Base-by-base conservation (phyloP, 2,888 invertebrate genomes). In the Sisyra nigra region DNA sequence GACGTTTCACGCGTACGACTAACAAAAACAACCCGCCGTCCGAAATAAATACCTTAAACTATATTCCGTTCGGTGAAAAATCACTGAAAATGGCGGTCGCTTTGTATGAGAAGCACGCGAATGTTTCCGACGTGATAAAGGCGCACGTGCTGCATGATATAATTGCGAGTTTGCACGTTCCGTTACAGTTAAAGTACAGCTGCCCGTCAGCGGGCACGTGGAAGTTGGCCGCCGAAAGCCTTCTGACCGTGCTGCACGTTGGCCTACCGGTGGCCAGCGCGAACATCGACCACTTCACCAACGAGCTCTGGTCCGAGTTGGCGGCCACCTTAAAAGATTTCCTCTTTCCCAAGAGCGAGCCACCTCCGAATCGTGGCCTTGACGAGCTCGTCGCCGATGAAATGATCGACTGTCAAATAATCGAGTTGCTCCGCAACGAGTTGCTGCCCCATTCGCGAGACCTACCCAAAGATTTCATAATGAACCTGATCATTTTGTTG, bases 251-350 rank as follows among this genome's bases (percentile, higher is more conserved):
- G 15, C 65, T 96, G 47, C 80, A 80, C 49, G 79, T 83, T 1
- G 92, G 91, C 0, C 66, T 97, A 33, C 92, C 92, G 5, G 69
- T 94, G 15, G 93, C 93, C 17, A 72, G 91, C 51, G 77, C 78
- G 47, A 68, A 75, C 53, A 79, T 86, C 31, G 76, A 79, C 48
- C 72, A 74, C 34, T 85, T 85, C 59, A 64, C 71, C 43, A 30
- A 34, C n/a, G 71, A 70, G 40, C 81, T 87, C 68, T 97, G 97
- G 97, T 74, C 79, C 43, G 82, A 82, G 52, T 67, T 97, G 45
- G 88, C 87, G 0, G 73, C 73, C 41, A 83, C 89, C 0, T 64
- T 97, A 31, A 91, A 96, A 54, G 84, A 87, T 44, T 96, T 94
- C 60, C 70, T 97, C 45, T 97, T 97, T 58, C 85, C 87, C 7